phyloP scores from a whole-genome alignment of 2,113 vertebrate genomes.

The Bucco capensis region DNA sequence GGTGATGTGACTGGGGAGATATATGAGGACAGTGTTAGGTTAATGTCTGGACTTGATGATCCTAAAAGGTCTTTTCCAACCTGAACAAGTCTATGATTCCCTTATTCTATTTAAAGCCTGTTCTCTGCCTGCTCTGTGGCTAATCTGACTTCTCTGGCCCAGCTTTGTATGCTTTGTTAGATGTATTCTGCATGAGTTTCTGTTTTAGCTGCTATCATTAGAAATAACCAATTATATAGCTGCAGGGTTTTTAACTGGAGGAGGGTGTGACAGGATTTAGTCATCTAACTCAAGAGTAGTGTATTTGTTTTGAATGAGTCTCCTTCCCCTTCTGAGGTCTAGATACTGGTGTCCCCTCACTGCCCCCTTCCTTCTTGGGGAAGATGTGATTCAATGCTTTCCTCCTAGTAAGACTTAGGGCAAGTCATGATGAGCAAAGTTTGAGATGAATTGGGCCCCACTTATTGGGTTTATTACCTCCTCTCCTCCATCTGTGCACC shows the following conservation, averaged over 20 bases:
- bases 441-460: accelerated
- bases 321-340: neutral
- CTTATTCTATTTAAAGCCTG: neutral
- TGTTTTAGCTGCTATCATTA: neutral
- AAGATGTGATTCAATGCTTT: neutral
- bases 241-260: neutral
- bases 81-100: too few species aligned
- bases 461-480: neutral
- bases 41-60: too few species aligned
- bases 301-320: neutral
- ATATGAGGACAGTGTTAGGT: too few species aligned
- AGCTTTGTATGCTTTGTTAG: neutral
- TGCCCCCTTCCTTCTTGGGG: neutral
- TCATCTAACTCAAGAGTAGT: neutral
- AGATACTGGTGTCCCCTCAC: neutral
- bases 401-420: neutral
- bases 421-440: neutral
- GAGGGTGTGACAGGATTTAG: neutral
- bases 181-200: neutral
- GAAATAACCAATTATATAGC: neutral
- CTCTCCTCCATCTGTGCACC: neutral
- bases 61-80: too few species aligned
- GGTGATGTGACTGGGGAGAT: neutral
- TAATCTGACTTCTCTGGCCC: neutral
- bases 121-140: neutral